Evolutionary conservation across 2,797 vertebrate species (phyloP).

Genomic region (Morelia viridis): DNA sequence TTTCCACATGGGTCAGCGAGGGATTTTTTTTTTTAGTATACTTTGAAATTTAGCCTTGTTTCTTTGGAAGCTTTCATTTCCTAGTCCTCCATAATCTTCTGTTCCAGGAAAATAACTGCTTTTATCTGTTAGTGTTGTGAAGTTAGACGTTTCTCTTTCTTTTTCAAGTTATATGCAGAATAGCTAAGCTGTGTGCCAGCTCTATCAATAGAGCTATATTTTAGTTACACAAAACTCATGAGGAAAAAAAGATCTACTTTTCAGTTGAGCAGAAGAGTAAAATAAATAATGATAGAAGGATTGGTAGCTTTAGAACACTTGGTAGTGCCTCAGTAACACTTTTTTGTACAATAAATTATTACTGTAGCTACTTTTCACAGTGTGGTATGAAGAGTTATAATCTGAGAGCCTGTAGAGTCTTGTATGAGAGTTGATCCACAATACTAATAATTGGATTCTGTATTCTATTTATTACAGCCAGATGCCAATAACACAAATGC

Average conservation of each 20-base stretch:
- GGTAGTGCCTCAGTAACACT: neutral
- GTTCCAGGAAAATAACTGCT: neutral
- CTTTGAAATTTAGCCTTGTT: neutral
- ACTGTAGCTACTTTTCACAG: neutral
- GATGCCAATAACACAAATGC: neutral
- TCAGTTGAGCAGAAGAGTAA: neutral
- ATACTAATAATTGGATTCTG: neutral
- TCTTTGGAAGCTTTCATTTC: neutral
- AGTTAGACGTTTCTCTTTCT: constrained; percentile 15
- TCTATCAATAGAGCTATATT: neutral
- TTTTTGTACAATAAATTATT: neutral
- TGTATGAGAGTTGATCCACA: neutral
- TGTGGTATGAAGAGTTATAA: neutral
- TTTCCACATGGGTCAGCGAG: constrained; percentile 8
- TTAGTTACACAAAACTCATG: neutral
- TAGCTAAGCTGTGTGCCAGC: neutral
- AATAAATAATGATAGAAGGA: neutral
- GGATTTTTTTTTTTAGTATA: neutral
- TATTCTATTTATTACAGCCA: neutral
- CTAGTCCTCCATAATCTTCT: neutral
- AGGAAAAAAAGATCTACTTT: neutral
- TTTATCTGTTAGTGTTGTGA: constrained; percentile 33
- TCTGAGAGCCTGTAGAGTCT: neutral
- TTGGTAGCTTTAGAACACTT: neutral
- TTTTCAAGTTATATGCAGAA: neutral